Percentiles rank a stretch among this genome's conserved stretches.
Evolutionary conservation across 2,888 invertebrate genomes (phyloP).

Genomic region (Brachynemurus nebulosus): DNA sequence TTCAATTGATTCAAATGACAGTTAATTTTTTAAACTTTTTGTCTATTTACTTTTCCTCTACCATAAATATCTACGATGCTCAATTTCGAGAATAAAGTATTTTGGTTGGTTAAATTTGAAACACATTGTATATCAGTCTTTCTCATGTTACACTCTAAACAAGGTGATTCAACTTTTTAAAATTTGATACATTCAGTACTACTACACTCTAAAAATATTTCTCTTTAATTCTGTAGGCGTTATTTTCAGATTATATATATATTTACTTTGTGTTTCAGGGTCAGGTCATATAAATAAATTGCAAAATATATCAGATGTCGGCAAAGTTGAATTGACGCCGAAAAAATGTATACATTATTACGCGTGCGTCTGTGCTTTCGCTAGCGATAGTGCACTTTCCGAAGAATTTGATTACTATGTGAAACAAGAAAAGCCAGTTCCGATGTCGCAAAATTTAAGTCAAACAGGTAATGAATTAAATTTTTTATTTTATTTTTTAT

Average conservation of each 20-base stretch:
- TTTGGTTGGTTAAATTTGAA: too few species aligned
- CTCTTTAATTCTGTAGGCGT: neutral
- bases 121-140: too few species aligned
- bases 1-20: too few species aligned
- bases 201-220: too few species aligned
- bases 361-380: slow-evolving; percentile 55
- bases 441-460: slow-evolving; percentile 7
- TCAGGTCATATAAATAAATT: neutral
- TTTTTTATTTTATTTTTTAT: neutral
- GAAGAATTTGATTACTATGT: slow-evolving; percentile 48
- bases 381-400: slow-evolving; percentile 44
- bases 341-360: slow-evolving; percentile 54
- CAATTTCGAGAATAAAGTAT: too few species aligned
- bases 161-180: too few species aligned
- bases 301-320: neutral
- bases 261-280: neutral
- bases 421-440: slow-evolving; percentile 31
- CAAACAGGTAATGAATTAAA: slow-evolving; percentile 1
- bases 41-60: too few species aligned
- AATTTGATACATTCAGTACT: too few species aligned
- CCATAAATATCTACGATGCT: too few species aligned
- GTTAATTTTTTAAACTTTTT: too few species aligned
- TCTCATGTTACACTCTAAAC: too few species aligned
- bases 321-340: neutral
- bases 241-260: neutral